Evolutionary conservation across 2,888 invertebrate species (phyloP).

Genomic region (Schizotus pectinicornis): DNA sequence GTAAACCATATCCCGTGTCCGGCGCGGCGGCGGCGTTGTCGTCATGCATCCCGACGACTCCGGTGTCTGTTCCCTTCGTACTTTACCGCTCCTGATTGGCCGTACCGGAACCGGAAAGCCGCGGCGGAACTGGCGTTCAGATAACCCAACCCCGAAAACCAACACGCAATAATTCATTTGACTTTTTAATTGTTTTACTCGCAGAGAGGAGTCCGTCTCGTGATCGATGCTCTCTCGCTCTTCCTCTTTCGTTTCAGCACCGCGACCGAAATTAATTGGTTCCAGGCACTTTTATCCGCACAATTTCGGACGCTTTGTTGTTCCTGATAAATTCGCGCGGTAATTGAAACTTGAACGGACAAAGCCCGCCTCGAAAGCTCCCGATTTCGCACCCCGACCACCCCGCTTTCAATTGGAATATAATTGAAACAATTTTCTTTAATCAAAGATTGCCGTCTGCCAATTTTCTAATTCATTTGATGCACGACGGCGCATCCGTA

Average conservation of each 20-base stretch:
- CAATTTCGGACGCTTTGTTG: conserved; percentile 31
- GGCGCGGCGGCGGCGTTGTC: conserved; percentile 21
- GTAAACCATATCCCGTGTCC: conserved; percentile 32
- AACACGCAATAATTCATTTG: conserved; percentile 43
- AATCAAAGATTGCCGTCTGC: conserved; percentile 23
- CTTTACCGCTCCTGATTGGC: conserved; percentile 33
- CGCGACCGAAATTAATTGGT: conserved; percentile 32
- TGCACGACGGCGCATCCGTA: not conserved
- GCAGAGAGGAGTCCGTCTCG: conserved; percentile 17
- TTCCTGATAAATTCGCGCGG: conserved; percentile 27
- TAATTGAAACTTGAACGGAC: conserved; percentile 32
- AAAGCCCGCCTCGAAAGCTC: conserved; percentile 6
- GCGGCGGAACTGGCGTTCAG: conserved; percentile 37
- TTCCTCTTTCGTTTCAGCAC: conserved; percentile 10
- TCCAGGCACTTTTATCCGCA: conserved; percentile 27
- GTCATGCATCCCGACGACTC: conserved; percentile 23
- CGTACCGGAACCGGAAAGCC: conserved; percentile 40
- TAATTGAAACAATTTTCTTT: conserved; percentile 28
- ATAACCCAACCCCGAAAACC: conserved; percentile 39
- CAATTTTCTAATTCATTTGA: conserved; percentile 28
- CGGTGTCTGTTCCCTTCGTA: conserved; percentile 25
- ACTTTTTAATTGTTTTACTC: conserved; percentile 41
- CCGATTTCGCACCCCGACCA: not conserved
- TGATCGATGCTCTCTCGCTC: conserved; percentile 7
- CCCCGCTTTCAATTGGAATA: conserved; percentile 20